Conservation (phyloP, 2,888 invertebrate genomes). For the Pristionchus exspectatus region DNA sequence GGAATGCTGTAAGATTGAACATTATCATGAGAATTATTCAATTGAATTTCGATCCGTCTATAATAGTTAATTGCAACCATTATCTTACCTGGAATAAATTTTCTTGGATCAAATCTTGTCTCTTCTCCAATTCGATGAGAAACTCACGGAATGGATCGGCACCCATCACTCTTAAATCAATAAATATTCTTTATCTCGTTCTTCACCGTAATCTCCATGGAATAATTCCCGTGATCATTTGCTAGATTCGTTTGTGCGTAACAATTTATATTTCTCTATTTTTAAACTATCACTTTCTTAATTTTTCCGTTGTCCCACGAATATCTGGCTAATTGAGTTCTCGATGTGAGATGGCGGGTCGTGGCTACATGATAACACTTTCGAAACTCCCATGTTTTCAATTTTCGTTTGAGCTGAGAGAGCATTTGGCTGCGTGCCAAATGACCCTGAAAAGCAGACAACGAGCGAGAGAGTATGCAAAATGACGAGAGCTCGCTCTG, state of each 20-base stretch:
- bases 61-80: background rate
- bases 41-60: too few species aligned
- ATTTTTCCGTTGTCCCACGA: too few species aligned
- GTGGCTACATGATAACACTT: too few species aligned
- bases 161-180: background rate
- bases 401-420: too few species aligned
- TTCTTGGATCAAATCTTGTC: conserved; percentile 37
- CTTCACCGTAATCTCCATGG: background rate
- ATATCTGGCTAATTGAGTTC: too few species aligned
- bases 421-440: too few species aligned
- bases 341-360: too few species aligned
- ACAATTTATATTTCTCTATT: background rate
- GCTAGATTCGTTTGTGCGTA: background rate
- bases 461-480: too few species aligned
- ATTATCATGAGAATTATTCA: background rate
- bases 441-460: too few species aligned
- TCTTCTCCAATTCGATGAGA: conserved; percentile 48
- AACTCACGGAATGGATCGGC: conserved; percentile 36
- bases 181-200: background rate
- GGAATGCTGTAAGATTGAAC: background rate
- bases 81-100: background rate
- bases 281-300: background rate
- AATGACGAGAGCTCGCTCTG: too few species aligned
- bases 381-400: too few species aligned
- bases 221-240: background rate